Evolutionary conservation across 1,140 invertebrate genomes (phyloP), one percentile per base, ranked within the genome.

Genomic region (Thaumetopoea pityocampa): DNA sequence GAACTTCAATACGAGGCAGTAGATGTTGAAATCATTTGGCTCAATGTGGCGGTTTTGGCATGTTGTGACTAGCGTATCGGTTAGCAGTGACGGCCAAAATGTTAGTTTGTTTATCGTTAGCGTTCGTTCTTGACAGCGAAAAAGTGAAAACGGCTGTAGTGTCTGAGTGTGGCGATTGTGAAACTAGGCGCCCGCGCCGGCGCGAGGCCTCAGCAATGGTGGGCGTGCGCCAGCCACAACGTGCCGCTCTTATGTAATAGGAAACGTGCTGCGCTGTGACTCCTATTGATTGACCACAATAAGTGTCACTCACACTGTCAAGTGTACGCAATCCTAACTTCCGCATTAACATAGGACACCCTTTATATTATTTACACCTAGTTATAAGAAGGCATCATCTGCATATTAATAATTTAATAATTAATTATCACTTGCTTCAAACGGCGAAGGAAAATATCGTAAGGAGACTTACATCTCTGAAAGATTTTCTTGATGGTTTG

Each of bases 71-170:
- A 14, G 35, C 22, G 40, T 37, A 35, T 38, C 22, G 40, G 37
- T 71, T 65, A 65, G 61, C 63, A 67, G 55, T 66, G 63, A 70
- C 65, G 65, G 72, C 63, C 67, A 67, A 80, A 82, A 81, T 80
- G 73, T 78, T 74, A 72, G 71, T 79, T 82, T 80, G 79, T 83
- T 81, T 84, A 81, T 80, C 76, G 70, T 76, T 79, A 57, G 66
- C 67, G 61, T 48, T 73, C 74, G 79, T 78, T 80, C 80, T 84
- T 84, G 80, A 84, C 80, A 84, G 77, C 80, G 71, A 84, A 84
- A 84, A 84, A 84, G 80, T 84, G 80, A 84, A 84, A 84, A 81
- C 79, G 69, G 62, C 61, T 62, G 62, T 63, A 62, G 76, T 73
- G 62, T 66, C 66, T 71, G 65, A 57, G 67, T 46, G 65, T 74